Conservation (phyloP, 2,113 vertebrate genomes). For the Macquaria australasica region DNA sequence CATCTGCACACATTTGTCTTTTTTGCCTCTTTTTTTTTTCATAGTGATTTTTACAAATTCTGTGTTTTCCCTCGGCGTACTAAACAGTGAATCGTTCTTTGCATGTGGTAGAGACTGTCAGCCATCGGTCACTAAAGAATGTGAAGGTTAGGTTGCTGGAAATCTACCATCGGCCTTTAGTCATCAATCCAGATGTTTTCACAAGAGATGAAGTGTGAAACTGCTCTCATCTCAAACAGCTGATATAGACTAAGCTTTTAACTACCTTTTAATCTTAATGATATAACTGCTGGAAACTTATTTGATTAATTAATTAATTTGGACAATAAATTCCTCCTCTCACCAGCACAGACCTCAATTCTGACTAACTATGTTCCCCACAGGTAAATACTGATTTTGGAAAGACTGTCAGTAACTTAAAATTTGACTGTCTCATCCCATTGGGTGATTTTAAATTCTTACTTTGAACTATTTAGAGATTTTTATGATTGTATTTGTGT, state of each 20-base stretch:
- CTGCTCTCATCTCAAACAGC: background rate
- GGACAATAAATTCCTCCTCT: background rate
- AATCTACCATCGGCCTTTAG: background rate
- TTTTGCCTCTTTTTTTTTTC: background rate
- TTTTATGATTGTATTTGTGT: background rate
- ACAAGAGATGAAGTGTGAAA: background rate
- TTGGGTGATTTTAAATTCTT: background rate
- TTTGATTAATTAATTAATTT: background rate
- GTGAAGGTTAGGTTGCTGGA: background rate
- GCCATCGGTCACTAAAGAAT: too few species aligned
- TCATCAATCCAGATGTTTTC: conserved; percentile 1
- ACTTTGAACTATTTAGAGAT: background rate
- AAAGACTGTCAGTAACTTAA: background rate
- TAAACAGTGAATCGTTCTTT: background rate
- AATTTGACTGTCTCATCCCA: background rate
- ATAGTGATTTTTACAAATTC: background rate
- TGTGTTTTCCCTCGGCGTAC: background rate
- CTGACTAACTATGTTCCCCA: background rate
- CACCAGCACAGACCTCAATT: background rate
- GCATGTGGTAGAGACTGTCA: background rate
- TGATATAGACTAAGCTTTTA: background rate
- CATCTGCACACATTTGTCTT: conserved; percentile 28
- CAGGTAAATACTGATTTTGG: background rate
- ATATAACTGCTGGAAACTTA: background rate
- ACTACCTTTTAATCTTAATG: background rate